phyloP scores from a whole-genome alignment of 30 jellyfish, hydroid and myxozoan species.

The Nemopilema nomurai region DNA sequence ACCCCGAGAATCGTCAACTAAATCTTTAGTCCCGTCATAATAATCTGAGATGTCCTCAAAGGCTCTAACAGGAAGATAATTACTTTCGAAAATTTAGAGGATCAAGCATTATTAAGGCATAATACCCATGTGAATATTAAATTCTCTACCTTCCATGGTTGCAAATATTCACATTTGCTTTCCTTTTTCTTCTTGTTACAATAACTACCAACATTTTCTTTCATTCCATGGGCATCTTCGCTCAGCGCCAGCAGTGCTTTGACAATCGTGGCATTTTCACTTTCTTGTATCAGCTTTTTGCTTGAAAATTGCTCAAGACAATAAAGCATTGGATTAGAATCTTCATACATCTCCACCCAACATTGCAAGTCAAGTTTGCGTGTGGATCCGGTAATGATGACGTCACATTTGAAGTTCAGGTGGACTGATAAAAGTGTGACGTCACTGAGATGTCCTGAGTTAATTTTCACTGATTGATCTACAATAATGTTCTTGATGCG shows the following conservation, averaged over 20 bases:
- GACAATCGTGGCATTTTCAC: neutral
- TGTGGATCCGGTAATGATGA: neutral
- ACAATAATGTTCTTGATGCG: no score
- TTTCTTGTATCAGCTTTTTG: neutral
- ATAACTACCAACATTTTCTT: neutral
- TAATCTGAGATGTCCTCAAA: no score
- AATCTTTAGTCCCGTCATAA: no score
- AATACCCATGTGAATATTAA: neutral
- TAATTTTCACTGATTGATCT: no score
- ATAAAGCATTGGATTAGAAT: neutral
- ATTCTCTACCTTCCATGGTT: conserved; percentile 12
- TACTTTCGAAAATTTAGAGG: no score
- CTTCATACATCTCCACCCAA: neutral
- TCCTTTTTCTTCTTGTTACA: neutral
- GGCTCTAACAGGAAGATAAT: no score
- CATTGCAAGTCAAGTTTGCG: neutral
- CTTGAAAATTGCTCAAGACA: neutral
- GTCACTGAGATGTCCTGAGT: no score
- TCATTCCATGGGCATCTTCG: neutral
- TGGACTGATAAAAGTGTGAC: neutral
- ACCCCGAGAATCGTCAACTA: no score
- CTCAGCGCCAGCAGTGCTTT: neutral
- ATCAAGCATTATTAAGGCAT: neutral
- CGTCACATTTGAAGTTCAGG: neutral
- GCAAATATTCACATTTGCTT: neutral